Base-by-base conservation (phyloP, 2,797 vertebrate genomes). In the Lerista edwardsae region DNA sequence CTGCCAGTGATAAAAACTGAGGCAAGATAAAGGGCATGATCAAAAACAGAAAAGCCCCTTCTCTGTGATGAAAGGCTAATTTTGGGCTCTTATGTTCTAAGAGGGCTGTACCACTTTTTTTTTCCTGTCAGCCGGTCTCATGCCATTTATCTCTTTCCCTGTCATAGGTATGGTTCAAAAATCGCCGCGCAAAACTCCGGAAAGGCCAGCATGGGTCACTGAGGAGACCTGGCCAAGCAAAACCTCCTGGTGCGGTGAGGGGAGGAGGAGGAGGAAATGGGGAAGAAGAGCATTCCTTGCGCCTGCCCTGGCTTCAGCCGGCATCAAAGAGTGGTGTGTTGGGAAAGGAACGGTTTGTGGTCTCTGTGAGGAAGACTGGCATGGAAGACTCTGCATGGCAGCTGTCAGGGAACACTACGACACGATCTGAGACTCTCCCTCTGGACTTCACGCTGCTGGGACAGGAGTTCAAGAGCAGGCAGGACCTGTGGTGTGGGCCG, bases 131-230 rank as follows among this genome's bases (percentile, higher is more conserved):
- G 7, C 29, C 31, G 19, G 4, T 36, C 6, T 65, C 3, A 75
- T 27, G 3, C 61, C 39, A 2, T 14, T 1, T 3, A 4, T 57
- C 29, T 57, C 44, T 41, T 79, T 47, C n/a, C 29, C 44, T 25
- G 4, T 51, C 55, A 9, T 89, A 97, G 97, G 97, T 97, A 29
- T 97, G 97, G 97, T 97, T 97, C 91, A 97, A 97, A 91, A 97
- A 97, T 94, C 94, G 97, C 31, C 95, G 97, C 71, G 97, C 97
- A 67, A 97, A 97, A 93, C 96, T 96, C 82, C 97, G 97, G 41
- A 97, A 97, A 94, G 96, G 95, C 81, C 96, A 97, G 73, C 94
- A 93, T 27, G 94, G 91, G 27, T 25, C 1, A 1, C 36, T 5
- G 47, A 61, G 69, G 27, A 62, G 75, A 25, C 67, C 69, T 3